Percentiles rank a stretch among this genome's conserved stretches.
Evolutionary conservation across 2,797 vertebrate genomes (phyloP).

Genomic region (Sebastes hubbsi): DNA sequence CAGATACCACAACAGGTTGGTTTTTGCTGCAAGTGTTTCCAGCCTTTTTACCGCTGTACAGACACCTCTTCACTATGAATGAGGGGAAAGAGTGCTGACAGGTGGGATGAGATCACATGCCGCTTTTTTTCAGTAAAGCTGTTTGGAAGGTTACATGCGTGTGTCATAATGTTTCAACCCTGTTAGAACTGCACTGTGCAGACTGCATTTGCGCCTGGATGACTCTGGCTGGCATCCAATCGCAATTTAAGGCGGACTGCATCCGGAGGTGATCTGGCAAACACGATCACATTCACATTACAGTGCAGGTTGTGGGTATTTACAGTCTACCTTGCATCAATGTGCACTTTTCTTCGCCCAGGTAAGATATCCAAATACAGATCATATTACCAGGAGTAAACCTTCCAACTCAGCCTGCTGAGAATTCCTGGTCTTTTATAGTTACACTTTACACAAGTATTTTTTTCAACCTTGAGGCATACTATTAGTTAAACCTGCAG

Average conservation of each 20-base stretch:
- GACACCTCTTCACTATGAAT: neutral
- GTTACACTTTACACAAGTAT: neutral
- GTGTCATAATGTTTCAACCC: neutral
- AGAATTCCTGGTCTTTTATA: neutral
- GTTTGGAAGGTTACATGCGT: neutral
- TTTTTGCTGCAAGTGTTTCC: neutral
- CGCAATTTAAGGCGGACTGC: neutral
- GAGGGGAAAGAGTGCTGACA: neutral
- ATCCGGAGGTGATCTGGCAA: slow-evolving; percentile 13
- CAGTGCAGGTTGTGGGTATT: neutral
- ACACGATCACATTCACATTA: slow-evolving; percentile 10
- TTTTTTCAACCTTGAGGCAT: neutral
- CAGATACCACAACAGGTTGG: neutral
- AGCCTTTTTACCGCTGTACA: neutral
- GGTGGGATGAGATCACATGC: neutral
- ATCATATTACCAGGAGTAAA: slow-evolving; percentile 4
- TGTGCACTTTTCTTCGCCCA: neutral
- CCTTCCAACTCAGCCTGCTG: neutral
- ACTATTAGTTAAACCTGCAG: neutral
- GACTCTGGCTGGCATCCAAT: slow-evolving; percentile 9
- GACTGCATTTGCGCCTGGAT: slow-evolving; percentile 3
- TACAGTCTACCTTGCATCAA: neutral
- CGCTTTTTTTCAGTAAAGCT: neutral
- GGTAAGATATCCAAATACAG: neutral
- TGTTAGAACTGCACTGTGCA: neutral